These are phyloP conservation scores for Eretmochelys imbricata DNA, from an alignment of 2,113 vertebrate species.

Conservation along the genomic window DNA sequence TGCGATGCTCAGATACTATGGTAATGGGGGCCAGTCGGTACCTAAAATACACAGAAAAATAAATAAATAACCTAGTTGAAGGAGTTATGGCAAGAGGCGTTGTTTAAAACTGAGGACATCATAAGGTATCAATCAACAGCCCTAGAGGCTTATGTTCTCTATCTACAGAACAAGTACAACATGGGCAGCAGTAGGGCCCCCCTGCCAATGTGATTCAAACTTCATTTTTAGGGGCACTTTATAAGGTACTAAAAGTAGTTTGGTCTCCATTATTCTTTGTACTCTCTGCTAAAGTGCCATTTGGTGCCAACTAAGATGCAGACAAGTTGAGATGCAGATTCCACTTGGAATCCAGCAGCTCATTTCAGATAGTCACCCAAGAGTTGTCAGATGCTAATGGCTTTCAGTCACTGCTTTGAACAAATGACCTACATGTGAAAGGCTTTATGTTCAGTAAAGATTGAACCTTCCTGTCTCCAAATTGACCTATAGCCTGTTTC, in stretches of 20 bases:
- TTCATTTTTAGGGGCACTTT: constrained; percentile 15
- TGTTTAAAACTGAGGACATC: neutral
- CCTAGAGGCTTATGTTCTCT: neutral
- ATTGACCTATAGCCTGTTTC: neutral
- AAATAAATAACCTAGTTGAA: neutral
- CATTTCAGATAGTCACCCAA: neutral
- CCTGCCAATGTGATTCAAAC: neutral
- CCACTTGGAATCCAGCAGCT: neutral
- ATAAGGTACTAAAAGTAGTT: constrained; percentile 11
- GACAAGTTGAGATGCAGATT: neutral
- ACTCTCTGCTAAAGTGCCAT: neutral
- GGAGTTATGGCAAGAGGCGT: neutral
- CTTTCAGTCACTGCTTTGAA: neutral
- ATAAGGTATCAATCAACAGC: neutral
- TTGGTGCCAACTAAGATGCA: neutral
- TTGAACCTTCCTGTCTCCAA: neutral
- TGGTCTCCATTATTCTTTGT: neutral
- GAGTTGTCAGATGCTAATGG: neutral
- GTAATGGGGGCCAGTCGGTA: neutral
- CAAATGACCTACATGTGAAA: neutral
- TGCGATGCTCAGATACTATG: too few relatives aligned
- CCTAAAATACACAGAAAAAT: neutral
- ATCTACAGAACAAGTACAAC: neutral
- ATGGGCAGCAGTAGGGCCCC: neutral
- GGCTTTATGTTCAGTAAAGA: neutral